These are phyloP conservation scores for Brachionus angularis DNA, from an alignment of 1,140 invertebrate species.

Conservation along the genomic window DNA sequence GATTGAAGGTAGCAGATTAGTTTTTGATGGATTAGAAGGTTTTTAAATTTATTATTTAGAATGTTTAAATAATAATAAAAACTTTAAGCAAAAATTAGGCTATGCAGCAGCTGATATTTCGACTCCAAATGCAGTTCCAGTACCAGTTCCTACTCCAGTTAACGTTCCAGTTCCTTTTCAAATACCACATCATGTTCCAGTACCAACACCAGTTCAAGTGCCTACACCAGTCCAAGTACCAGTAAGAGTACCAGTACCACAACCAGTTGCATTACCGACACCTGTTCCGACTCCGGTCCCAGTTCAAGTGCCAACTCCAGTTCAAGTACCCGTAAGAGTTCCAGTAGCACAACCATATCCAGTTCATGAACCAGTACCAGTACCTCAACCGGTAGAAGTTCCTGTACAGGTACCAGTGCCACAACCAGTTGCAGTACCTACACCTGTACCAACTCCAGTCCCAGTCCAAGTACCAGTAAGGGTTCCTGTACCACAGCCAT, in stretches of 20 bases:
- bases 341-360: background rate
- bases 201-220: conserved; percentile 8
- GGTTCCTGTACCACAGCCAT: background rate
- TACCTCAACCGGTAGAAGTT: conserved; percentile 19
- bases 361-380: conserved; percentile 10
- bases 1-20: too few relatives aligned
- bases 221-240: background rate
- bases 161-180: background rate
- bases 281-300: background rate
- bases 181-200: conserved; percentile 16
- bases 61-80: background rate
- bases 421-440: background rate
- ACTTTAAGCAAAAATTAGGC: background rate
- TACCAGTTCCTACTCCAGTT: conserved; percentile 4
- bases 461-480: too few relatives aligned
- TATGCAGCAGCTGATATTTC: background rate
- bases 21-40: too few relatives aligned
- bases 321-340: background rate
- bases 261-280: background rate
- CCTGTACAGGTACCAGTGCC: background rate
- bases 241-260: conserved; percentile 3
- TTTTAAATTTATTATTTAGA: too few relatives aligned
- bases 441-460: conserved; percentile 1
- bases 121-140: background rate
- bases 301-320: background rate